phyloP scores from a whole-genome alignment of 2,888 invertebrate species.

The Pantelozetes paolii region DNA sequence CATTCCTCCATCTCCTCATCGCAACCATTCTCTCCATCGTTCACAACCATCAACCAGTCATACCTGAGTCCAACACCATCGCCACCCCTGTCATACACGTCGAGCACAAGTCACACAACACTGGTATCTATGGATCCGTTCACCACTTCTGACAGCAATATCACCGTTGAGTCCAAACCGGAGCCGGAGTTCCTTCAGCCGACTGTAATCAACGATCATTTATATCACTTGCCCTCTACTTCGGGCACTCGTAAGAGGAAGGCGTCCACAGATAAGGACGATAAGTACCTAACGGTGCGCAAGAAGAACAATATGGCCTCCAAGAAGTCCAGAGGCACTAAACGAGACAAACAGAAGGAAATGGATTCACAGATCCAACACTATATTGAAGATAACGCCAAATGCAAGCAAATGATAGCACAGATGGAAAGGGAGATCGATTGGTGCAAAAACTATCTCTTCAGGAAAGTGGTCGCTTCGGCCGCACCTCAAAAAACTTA shows the following conservation, averaged over 20 bases:
- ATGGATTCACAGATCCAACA: neutral
- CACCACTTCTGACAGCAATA: neutral
- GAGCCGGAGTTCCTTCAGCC: neutral
- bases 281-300: neutral
- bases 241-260: neutral
- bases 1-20: neutral
- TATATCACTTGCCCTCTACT: neutral
- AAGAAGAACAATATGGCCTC: conserved; percentile 10
- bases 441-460: conserved; percentile 21
- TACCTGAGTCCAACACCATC: neutral
- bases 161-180: conserved; percentile 6
- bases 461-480: conserved; percentile 14
- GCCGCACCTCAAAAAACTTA: no score
- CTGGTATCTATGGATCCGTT: neutral
- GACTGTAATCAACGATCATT: conserved; percentile 3
- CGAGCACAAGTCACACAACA: neutral
- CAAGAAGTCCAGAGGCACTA: conserved; percentile 8
- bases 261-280: neutral
- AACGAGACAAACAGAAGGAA: conserved; percentile 16
- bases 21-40: no score
- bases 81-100: conserved; percentile 8
- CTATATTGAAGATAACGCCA: conserved; percentile 12
- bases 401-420: neutral
- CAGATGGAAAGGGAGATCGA: conserved; percentile 10
- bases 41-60: neutral